Base-by-base conservation (phyloP, 2,113 vertebrate species). In the Oryzias curvinotus region DNA sequence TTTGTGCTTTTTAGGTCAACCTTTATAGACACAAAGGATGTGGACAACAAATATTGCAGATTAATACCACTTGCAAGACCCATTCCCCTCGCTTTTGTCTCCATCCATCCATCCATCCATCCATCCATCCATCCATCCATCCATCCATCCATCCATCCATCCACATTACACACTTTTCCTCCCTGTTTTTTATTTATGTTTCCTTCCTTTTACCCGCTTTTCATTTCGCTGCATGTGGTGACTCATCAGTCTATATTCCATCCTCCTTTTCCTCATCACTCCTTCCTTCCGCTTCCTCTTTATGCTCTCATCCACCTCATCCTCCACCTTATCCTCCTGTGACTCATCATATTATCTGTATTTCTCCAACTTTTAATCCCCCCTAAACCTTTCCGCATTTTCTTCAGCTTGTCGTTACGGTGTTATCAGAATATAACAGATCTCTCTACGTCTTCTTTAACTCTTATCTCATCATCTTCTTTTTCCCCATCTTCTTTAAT, bases 211-310 rank as follows among this genome's bases (percentile, higher is more conserved):
- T 2, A 36, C 8, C 36, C 36, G 3, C 28, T 43, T 68, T 51
- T 49, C 30, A 63, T 44, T 60, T 18, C 30, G 3, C 14, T 26
- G 21, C 14, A 1, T 57, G 23, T 73, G 83, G 78, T 81, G 81
- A 87, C 56, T 82, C 78, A 89, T 83, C 71, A 86, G 67, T 87
- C 76, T 81, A 67, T 77, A 80, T 68, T 61, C 62, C 68, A 65
- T 54, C 21, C 54, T 52, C 56, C 44, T 66, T 47, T 53, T 71
- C 55, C 49, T 45, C 52, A 21, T 68, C 56, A 25, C 71, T 42
- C 26, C 71, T 52, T 66, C 69, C 62, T 63, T 66, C 53, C 51
- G 49, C 48, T 51, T 28, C 57, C 19, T 58, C 62, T 23, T 45
- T 10, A 21, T 57, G 7, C 62, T n/a, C 59, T 61, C 48, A 17